Evolutionary conservation across 2,888 invertebrate genomes (phyloP).

Genomic region (Xestoiulus laeticollis): DNA sequence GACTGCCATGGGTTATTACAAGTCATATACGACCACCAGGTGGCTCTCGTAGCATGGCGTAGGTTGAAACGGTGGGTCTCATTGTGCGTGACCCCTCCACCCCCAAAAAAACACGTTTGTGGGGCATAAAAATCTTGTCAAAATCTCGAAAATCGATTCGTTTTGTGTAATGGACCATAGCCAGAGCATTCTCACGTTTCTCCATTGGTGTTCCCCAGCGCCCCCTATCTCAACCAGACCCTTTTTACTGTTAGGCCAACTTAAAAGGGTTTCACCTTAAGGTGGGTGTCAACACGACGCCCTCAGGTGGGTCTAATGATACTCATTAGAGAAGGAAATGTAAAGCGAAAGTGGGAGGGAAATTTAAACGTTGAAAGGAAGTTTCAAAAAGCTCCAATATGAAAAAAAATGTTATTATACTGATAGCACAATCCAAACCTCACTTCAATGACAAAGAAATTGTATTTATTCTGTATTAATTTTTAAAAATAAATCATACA

Average conservation of each 20-base stretch:
- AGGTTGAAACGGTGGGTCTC: not conserved
- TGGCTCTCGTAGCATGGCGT: not conserved
- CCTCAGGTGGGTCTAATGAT: conserved; percentile 15
- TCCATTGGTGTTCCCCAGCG: not conserved
- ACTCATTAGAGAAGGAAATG: not conserved
- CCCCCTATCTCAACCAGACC: not conserved
- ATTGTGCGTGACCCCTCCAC: not conserved
- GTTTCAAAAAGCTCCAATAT: no score
- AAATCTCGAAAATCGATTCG: not conserved
- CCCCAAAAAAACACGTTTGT: not conserved
- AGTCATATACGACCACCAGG: not conserved
- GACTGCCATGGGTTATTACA: not conserved
- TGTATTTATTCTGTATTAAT: no score
- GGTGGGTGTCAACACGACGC: not conserved
- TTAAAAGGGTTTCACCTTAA: not conserved
- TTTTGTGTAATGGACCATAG: conserved; percentile 21
- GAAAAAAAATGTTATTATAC: no score
- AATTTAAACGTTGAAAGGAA: not conserved
- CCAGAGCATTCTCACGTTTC: not conserved
- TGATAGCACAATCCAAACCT: no score
- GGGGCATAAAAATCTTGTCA: not conserved
- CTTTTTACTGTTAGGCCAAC: not conserved
- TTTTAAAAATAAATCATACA: no score
- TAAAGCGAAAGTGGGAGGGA: not conserved
- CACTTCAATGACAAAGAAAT: no score